A percentile compares a stretch with the other conserved stretches of the same genome.
These are phyloP conservation scores for Atractosteus spatula DNA, from an alignment of 2,113 vertebrate species.

Conservation along the genomic window DNA sequence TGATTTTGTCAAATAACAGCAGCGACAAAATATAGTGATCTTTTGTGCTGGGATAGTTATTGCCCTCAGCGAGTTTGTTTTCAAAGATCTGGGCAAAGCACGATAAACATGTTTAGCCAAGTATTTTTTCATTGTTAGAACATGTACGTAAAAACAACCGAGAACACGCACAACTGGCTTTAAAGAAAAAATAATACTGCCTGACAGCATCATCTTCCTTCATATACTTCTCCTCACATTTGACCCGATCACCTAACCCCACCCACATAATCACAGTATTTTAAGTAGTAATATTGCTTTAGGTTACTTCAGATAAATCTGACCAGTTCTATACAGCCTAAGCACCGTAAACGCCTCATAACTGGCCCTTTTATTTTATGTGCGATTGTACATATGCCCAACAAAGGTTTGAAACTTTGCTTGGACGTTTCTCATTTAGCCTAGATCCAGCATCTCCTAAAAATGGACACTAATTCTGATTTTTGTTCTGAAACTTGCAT, in stretches of 20 bases:
- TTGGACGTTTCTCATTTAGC: no score
- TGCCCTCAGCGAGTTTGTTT: slow-evolving; percentile 2
- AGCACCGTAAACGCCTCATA: no score
- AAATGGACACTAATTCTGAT: no score
- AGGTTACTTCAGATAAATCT: slow-evolving; percentile 52
- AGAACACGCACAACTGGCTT: slow-evolving; percentile 29
- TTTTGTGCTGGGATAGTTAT: not conserved
- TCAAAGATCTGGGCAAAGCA: not conserved
- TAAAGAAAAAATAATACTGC: slow-evolving; percentile 38
- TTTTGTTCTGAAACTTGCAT: no score
- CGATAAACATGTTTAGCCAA: not conserved
- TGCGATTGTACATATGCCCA: no score
- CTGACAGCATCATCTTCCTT: slow-evolving; percentile 29
- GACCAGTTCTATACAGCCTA: no score
- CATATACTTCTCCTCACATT: slow-evolving; percentile 36
- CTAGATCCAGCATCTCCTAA: no score
- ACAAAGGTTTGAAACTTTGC: no score
- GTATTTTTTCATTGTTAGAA: slow-evolving; percentile 20
- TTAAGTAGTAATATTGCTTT: slow-evolving; percentile 59
- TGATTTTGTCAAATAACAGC: no score
- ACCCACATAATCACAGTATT: slow-evolving; percentile 69
- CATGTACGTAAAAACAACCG: slow-evolving; percentile 43
- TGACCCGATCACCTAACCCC: slow-evolving; percentile 68
- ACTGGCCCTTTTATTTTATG: no score
- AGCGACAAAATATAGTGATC: no score